Percentiles rank a stretch among this genome's conserved stretches.
Conservation (phyloP, 2,888 invertebrate genomes). For the Amphipyra tragopoginis region DNA sequence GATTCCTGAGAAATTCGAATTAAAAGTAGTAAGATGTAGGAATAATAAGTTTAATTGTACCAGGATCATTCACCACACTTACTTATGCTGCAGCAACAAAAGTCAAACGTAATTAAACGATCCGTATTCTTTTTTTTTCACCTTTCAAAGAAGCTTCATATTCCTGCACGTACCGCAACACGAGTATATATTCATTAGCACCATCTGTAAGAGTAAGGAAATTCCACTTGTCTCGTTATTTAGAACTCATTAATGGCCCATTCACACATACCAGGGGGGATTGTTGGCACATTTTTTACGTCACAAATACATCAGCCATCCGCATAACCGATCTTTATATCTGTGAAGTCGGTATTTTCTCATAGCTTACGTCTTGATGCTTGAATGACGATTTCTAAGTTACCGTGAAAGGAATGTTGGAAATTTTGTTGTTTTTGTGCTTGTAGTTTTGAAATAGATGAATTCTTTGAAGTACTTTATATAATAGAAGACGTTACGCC, state of each 20-base stretch:
- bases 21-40: too few species aligned
- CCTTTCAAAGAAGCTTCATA: constrained; percentile 9
- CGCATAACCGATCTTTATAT: constrained; percentile 51
- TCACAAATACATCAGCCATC: constrained; percentile 42
- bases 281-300: constrained; percentile 53
- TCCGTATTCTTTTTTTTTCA: background rate
- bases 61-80: background rate
- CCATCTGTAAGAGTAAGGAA: constrained; percentile 56
- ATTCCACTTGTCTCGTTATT: constrained; percentile 67
- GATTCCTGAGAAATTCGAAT: too few species aligned
- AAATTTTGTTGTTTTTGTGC: constrained; percentile 14
- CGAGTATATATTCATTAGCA: constrained; percentile 60
- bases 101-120: constrained; percentile 25
- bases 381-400: constrained; percentile 36
- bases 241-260: constrained; percentile 68
- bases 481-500: background rate
- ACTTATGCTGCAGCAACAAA: constrained; percentile 2
- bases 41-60: background rate
- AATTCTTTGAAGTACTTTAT: constrained; percentile 6
- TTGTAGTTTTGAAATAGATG: constrained; percentile 12
- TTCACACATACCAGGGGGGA: constrained; percentile 65
- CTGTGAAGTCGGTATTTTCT: constrained; percentile 44
- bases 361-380: constrained; percentile 46
- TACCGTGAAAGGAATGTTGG: constrained; percentile 36
- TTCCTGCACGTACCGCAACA: constrained; percentile 37